Percentiles rank a stretch among this genome's conserved stretches.
phyloP scores from a whole-genome alignment of 2,797 vertebrate genomes.

The Ptychadena robeensis region DNA sequence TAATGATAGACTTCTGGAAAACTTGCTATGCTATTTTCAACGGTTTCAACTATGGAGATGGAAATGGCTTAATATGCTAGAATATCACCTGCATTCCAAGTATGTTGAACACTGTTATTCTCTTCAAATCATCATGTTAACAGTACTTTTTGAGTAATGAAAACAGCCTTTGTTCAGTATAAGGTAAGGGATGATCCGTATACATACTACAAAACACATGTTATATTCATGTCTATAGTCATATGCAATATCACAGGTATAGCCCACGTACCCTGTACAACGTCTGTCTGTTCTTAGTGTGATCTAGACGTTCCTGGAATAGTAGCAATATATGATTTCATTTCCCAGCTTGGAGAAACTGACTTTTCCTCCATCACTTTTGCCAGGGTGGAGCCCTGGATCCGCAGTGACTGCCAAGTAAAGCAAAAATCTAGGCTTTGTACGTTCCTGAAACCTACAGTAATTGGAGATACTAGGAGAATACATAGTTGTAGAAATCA shows the following conservation, averaged over 20 bases:
- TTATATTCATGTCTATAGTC: background rate
- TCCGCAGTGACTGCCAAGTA: constrained; percentile 22
- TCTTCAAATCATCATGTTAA: too few relatives aligned
- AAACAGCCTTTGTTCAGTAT: background rate
- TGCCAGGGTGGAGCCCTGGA: constrained; percentile 46
- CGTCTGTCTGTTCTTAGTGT: background rate
- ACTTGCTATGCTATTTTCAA: too few relatives aligned
- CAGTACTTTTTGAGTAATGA: too few relatives aligned
- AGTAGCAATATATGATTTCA: constrained; percentile 41
- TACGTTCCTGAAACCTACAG: background rate
- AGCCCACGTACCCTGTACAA: background rate
- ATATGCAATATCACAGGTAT: background rate
- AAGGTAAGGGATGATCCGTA: background rate
- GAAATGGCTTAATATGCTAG: too few relatives aligned
- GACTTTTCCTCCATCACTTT: constrained; percentile 29
- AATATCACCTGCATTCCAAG: too few relatives aligned
- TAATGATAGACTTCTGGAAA: too few relatives aligned
- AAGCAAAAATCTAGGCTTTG: constrained; percentile 11
- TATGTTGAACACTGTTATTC: too few relatives aligned
- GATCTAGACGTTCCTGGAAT: constrained; percentile 18
- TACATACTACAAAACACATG: background rate
- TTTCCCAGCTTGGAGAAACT: constrained; percentile 38
- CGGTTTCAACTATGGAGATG: too few relatives aligned
- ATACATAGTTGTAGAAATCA: too few relatives aligned
- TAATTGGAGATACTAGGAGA: background rate